phyloP scores from a whole-genome alignment of 2,888 invertebrate species.

The Diadegma fenestrale region DNA sequence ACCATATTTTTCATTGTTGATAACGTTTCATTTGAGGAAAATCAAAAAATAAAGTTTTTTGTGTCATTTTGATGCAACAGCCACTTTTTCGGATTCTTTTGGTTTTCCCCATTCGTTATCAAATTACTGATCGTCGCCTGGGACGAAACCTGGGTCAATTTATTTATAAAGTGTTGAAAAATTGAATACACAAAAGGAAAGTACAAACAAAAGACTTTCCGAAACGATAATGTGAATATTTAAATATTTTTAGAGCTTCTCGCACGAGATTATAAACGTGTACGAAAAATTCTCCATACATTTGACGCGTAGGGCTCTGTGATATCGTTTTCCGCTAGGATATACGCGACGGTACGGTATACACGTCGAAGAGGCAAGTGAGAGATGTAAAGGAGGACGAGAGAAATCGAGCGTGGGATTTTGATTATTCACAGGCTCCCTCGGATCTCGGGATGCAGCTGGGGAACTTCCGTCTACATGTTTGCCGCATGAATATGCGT shows the following conservation, averaged over 20 bases:
- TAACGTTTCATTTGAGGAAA: too few relatives aligned
- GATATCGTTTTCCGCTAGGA: slow-evolving; percentile 20
- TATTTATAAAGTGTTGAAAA: background rate
- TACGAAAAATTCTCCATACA: slow-evolving; percentile 11
- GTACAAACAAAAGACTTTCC: too few relatives aligned
- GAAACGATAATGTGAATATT: background rate
- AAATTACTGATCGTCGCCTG: too few relatives aligned
- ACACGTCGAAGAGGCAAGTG: slow-evolving; percentile 3
- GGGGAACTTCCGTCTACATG: slow-evolving; percentile 27
- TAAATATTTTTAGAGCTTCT: background rate
- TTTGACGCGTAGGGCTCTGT: slow-evolving; percentile 1
- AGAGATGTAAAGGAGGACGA: slow-evolving; percentile 8
- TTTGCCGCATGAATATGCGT: slow-evolving; percentile 58
- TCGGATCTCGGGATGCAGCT: slow-evolving; percentile 34
- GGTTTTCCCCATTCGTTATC: too few relatives aligned
- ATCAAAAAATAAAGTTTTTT: too few relatives aligned
- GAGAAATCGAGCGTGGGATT: slow-evolving; percentile 62
- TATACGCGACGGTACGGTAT: background rate
- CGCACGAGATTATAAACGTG: slow-evolving; percentile 2
- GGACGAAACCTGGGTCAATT: too few relatives aligned
- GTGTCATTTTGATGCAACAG: too few relatives aligned
- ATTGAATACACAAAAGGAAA: background rate
- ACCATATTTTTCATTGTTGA: background rate
- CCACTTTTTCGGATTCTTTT: too few relatives aligned
- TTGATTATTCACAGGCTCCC: slow-evolving; percentile 58